Evolutionary conservation across 2,888 invertebrate species (phyloP).

Genomic region (Callinectes sapidus): DNA sequence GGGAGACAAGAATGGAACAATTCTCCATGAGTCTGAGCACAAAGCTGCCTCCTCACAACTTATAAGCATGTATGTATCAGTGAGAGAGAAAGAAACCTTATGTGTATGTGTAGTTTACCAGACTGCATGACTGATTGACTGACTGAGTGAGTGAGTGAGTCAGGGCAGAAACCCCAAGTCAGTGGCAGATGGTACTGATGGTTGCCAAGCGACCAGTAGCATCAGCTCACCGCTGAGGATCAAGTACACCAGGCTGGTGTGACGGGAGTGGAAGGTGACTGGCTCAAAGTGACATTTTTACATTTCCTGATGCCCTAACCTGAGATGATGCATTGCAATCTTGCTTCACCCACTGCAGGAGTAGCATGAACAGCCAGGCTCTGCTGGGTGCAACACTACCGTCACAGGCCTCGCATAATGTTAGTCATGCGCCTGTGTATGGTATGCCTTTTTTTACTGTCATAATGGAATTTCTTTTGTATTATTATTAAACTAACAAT

Average conservation of each 20-base stretch:
- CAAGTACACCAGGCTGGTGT: constrained; percentile 50
- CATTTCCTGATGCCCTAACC: not conserved
- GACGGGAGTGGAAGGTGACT: constrained; percentile 15
- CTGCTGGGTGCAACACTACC: constrained; percentile 47
- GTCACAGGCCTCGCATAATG: constrained; percentile 38
- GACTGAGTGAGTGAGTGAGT: not conserved
- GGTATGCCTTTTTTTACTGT: constrained; percentile 59
- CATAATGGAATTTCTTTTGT: constrained; percentile 64
- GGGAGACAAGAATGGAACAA: constrained; percentile 42
- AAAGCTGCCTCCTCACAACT: constrained; percentile 55
- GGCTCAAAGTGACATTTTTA: constrained; percentile 10
- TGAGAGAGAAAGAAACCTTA: not conserved
- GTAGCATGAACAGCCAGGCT: constrained; percentile 46
- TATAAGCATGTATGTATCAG: not conserved
- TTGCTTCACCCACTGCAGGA: constrained; percentile 23
- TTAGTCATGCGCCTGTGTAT: constrained; percentile 50
- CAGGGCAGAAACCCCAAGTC: constrained; percentile 45
- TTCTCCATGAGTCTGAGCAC: constrained; percentile 50
- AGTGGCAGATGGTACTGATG: constrained; percentile 2
- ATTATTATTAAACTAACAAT: constrained; percentile 57
- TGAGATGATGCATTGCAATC: constrained; percentile 20
- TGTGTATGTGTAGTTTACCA: not conserved
- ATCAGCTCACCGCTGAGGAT: constrained; percentile 12
- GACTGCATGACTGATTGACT: not conserved
- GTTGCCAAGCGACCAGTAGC: constrained; percentile 62